Conservation (phyloP, 2,797 vertebrate genomes). For the Poeciliopsis gracilis region DNA sequence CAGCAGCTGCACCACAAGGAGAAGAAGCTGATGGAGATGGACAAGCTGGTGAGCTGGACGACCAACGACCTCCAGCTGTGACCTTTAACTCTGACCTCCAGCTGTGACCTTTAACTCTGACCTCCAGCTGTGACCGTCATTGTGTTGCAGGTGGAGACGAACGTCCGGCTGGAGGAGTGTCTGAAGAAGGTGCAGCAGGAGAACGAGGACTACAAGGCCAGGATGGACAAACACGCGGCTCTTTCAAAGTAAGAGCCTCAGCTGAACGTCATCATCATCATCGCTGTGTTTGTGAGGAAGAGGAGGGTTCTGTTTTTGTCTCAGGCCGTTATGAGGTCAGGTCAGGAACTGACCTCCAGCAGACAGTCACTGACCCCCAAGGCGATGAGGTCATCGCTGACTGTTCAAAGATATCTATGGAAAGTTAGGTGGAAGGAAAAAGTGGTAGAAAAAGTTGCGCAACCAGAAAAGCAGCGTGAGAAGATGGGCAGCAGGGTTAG, state of each 20-base stretch:
- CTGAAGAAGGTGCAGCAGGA: conserved; percentile 91
- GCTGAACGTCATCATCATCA: not conserved
- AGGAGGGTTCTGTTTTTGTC: not conserved
- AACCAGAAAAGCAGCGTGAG: not conserved
- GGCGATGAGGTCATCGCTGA: too few species aligned
- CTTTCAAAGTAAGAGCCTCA: conserved; percentile 85
- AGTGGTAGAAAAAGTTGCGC: not conserved
- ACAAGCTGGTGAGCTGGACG: conserved; percentile 84
- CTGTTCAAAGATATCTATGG: not conserved
- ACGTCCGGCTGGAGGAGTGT: conserved; percentile 87
- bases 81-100: too few species aligned
- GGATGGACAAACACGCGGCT: conserved; percentile 94
- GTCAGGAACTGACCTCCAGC: too few species aligned
- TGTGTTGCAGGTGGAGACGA: conserved; percentile 83
- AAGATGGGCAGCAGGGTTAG: too few species aligned
- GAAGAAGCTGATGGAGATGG: conserved; percentile 92
- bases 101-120: too few species aligned
- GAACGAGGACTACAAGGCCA: conserved; percentile 92
- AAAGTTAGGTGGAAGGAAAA: not conserved
- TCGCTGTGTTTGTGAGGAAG: not conserved
- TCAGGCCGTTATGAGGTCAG: not conserved
- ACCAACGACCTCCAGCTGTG: too few species aligned
- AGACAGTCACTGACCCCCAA: too few species aligned
- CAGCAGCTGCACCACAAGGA: conserved; percentile 92
- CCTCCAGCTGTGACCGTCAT: too few species aligned